A percentile compares a stretch with the other conserved stretches of the same genome.
phyloP scores from a whole-genome alignment of 2,888 invertebrate genomes.

The Leptinotarsa rubiginosa region DNA sequence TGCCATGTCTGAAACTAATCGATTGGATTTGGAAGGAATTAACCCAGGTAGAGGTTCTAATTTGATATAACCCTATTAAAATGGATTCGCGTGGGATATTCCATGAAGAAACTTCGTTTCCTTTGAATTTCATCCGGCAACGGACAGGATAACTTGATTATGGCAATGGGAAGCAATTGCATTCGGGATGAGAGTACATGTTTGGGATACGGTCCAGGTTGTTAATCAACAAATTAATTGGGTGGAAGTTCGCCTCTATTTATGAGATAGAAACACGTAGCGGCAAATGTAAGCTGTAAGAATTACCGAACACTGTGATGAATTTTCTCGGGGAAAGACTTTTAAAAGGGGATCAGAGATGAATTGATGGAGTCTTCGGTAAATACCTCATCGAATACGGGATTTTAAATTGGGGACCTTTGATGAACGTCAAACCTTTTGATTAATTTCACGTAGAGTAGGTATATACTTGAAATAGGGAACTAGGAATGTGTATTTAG shows the following conservation, averaged over 20 bases:
- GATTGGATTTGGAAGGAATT: neutral
- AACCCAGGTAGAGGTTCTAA: constrained; percentile 1
- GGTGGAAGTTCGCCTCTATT: neutral
- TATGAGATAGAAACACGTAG: neutral
- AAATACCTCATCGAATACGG: too few relatives aligned
- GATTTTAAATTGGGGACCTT: too few relatives aligned
- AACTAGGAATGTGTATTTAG: too few relatives aligned
- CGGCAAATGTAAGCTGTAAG: too few relatives aligned
- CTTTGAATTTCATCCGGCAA: constrained; percentile 10
- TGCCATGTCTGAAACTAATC: neutral
- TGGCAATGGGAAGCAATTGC: neutral
- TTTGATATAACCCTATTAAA: neutral
- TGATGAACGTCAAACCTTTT: too few relatives aligned
- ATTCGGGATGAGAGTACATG: neutral
- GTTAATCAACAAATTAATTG: neutral
- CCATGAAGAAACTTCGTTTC: neutral
- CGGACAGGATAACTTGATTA: constrained; percentile 9
- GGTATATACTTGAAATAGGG: too few relatives aligned
- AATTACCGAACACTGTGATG: too few relatives aligned
- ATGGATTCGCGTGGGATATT: neutral
- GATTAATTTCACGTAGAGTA: too few relatives aligned
- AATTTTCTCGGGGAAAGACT: too few relatives aligned
- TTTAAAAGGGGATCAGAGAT: too few relatives aligned
- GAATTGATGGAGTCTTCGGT: too few relatives aligned
- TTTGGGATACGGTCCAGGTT: neutral